Evolutionary conservation across 2,888 invertebrate genomes (phyloP).

Genomic region (Prosapia bicincta): DNA sequence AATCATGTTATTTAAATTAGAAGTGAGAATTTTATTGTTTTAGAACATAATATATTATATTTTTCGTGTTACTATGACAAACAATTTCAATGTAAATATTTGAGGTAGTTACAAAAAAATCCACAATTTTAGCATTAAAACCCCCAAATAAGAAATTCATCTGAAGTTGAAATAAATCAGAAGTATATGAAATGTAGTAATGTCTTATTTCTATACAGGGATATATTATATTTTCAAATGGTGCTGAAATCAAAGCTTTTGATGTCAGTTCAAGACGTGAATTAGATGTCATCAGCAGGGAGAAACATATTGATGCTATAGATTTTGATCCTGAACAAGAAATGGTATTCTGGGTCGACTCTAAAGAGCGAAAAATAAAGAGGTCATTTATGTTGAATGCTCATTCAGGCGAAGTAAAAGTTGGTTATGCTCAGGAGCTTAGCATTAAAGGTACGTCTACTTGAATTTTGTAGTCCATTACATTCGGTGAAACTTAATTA

Average conservation of each 20-base stretch:
- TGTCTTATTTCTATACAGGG: constrained; percentile 28
- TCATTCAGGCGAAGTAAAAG: constrained; percentile 69
- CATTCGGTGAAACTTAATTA: too few species aligned
- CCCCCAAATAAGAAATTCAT: too few species aligned
- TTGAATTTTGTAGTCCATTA: too few species aligned
- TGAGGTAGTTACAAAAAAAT: too few species aligned
- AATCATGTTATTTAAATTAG: too few species aligned
- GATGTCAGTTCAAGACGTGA: constrained; percentile 60
- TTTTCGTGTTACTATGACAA: too few species aligned
- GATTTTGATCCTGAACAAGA: constrained; percentile 83
- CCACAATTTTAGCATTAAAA: too few species aligned
- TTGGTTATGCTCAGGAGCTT: constrained; percentile 82
- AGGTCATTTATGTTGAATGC: constrained; percentile 87
- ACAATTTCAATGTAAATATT: too few species aligned
- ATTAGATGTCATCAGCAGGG: constrained; percentile 72
- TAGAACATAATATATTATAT: too few species aligned
- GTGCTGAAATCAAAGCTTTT: constrained; percentile 76
- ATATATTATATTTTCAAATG: constrained; percentile 40
- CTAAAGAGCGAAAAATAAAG: constrained; percentile 84
- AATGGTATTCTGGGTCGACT: constrained; percentile 95
- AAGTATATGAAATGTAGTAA: too few species aligned
- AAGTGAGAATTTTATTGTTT: too few species aligned
- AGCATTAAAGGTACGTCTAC: constrained; percentile 69
- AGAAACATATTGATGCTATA: constrained; percentile 86
- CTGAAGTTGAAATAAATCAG: too few species aligned